phyloP scores from a whole-genome alignment of 2,113 vertebrate species.

The Girardinichthys multiradiatus region DNA sequence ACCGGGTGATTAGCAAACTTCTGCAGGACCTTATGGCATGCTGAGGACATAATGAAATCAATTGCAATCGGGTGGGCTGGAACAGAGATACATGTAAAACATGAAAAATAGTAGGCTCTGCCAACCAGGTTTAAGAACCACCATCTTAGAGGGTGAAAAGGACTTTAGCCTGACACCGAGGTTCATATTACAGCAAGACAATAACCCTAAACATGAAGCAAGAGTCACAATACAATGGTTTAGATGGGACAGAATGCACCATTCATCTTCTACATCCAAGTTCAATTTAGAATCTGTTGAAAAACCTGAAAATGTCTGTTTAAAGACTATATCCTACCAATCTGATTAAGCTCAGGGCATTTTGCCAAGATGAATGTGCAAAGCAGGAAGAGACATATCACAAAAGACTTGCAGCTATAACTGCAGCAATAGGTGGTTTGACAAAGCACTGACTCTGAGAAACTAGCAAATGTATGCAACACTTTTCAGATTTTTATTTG shows the following conservation, averaged over 20 bases:
- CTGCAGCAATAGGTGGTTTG: neutral
- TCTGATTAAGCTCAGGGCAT: neutral
- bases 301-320: neutral
- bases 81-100: too few species aligned
- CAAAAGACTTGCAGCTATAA: neutral
- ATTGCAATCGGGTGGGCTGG: too few species aligned
- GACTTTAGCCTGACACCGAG: too few species aligned
- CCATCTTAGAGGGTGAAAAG: too few species aligned
- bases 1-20: too few species aligned
- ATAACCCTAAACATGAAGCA: too few species aligned
- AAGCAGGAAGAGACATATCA: neutral
- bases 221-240: neutral
- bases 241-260: neutral
- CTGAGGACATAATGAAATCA: too few species aligned
- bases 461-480: neutral
- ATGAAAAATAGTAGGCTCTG: too few species aligned
- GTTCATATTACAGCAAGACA: too few species aligned
- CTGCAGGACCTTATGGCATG: too few species aligned
- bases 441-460: neutral
- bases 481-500: neutral
- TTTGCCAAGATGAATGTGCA: neutral
- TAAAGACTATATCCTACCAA: neutral
- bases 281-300: neutral
- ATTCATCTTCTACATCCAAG: neutral
- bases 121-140: too few species aligned